Percentiles rank a stretch among this genome's conserved stretches.
Evolutionary conservation across 2,797 vertebrate genomes (phyloP).

Genomic region (Channa striata): DNA sequence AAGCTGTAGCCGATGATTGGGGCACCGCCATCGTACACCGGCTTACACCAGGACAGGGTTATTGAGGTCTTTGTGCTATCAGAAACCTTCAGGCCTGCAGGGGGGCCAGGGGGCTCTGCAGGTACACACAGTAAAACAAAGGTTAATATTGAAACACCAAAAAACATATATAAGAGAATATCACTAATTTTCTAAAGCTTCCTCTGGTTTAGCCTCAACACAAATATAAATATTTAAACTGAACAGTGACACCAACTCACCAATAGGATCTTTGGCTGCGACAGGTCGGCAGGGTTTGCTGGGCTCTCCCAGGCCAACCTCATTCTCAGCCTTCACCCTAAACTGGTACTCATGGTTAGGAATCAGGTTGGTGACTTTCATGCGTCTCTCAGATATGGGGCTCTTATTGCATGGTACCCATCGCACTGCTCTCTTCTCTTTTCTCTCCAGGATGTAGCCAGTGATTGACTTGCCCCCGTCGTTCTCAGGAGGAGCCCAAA

Average conservation of each 20-base stretch:
- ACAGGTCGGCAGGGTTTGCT: conserved; percentile 96
- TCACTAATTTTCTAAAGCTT: background rate
- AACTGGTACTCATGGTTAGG: conserved; percentile 98
- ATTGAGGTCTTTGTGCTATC: conserved; percentile 96
- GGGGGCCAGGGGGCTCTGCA: conserved; percentile 97
- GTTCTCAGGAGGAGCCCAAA: conserved; percentile 97
- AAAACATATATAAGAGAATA: accelerated
- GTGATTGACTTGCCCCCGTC: conserved; percentile 99
- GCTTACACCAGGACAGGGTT: conserved; percentile 94
- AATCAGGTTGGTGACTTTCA: conserved; percentile 96
- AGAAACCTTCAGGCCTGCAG: conserved; percentile 91
- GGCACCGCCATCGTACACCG: conserved; percentile 96
- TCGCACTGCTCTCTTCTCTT: conserved; percentile 92
- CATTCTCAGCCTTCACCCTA: conserved; percentile 98
- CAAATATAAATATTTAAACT: background rate
- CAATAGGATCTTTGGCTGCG: conserved; percentile 97
- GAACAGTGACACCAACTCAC: conserved; percentile 74
- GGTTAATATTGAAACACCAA: background rate
- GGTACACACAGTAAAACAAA: conserved; percentile 7
- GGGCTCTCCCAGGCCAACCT: conserved; percentile 96
- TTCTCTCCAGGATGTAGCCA: conserved; percentile 97
- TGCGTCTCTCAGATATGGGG: conserved; percentile 93
- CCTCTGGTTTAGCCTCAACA: background rate
- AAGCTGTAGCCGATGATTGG: conserved; percentile 95
- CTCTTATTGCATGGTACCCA: conserved; percentile 98